Base-by-base conservation (phyloP, 2,797 vertebrate species). In the Parambassis ranga region DNA sequence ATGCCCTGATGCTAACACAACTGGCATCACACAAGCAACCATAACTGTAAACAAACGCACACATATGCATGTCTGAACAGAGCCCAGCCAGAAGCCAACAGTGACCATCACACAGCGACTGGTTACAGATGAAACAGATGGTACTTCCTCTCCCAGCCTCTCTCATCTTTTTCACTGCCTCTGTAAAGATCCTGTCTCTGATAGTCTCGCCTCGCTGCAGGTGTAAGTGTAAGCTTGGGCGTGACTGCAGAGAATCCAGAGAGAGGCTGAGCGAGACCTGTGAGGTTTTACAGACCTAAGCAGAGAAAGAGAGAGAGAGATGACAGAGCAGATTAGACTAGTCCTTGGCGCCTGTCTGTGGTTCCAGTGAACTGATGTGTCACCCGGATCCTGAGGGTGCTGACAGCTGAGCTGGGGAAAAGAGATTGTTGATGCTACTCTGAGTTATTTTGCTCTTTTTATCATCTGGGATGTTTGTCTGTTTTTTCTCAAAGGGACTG, bases 311-410 rank as follows among this genome's bases (percentile, higher is more conserved):
- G 35, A 37, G 48, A 30, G 51, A 69, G 60, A 83, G 83, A 88
- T 88, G 65, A 15, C 50, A 1, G 59, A 42, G 62, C 37, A 83
- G 89, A 91, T 91, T 87, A 85, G 50, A 1, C 22, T 22, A 1
- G 11, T 68, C 57, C 57, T 72, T 89, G 89, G 88, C 89, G 85
- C 89, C 89, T 81, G 84, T 84, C 85, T 89, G 79, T 75, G 79
- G 78, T 80, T 82, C 73, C 73, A 65, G 24, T 48, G 78, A 83
- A 71, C 56, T 81, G 68, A 85, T 73, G 82, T 85, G 82, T 81
- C 79, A 81, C 81, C 79, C 64, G 52, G 75, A 81, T 86, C 75
- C 75, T 84, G 76, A 72, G 77, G 86, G 83, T 73, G 89, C 59
- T 88, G 86, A 90, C 85, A 91, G 86, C 74, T 33, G 48, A 44